These are phyloP conservation scores for Sarcophilus harrisii DNA, from an alignment of 2,797 vertebrate species.

Conservation along the genomic window DNA sequence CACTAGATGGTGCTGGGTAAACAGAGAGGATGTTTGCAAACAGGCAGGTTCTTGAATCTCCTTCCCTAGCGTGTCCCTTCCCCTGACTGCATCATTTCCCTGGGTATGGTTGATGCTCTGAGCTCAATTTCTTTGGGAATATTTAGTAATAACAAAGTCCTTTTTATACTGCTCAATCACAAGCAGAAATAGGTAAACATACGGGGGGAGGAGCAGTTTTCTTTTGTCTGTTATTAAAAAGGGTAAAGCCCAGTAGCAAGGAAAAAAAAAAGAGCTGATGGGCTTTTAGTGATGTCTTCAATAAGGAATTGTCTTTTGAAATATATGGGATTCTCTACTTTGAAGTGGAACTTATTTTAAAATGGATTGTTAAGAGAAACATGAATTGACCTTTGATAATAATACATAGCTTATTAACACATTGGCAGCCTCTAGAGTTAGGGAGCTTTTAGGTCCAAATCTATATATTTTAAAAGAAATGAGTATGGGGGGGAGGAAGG, in stretches of 20 bases:
- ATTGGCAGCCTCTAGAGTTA: slow-evolving; percentile 42
- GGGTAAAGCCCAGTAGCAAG: background rate
- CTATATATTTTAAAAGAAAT: slow-evolving; percentile 60
- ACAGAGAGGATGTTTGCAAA: slow-evolving; percentile 32
- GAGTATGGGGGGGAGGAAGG: background rate
- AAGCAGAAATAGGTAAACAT: slow-evolving; percentile 78
- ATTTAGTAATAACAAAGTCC: slow-evolving; percentile 76
- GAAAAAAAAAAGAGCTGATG: slow-evolving; percentile 51
- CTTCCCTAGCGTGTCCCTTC: background rate
- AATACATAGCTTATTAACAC: slow-evolving; percentile 20
- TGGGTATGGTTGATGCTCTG: slow-evolving; percentile 37
- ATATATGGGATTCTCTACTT: slow-evolving; percentile 39
- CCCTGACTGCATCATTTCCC: background rate
- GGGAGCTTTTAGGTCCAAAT: slow-evolving; percentile 14
- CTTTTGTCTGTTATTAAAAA: slow-evolving; percentile 63
- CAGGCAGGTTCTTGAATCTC: background rate
- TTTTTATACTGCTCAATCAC: slow-evolving; percentile 74
- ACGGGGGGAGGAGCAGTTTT: slow-evolving; percentile 60
- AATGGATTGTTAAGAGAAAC: slow-evolving; percentile 29
- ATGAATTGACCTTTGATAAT: slow-evolving; percentile 63
- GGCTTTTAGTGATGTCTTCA: slow-evolving; percentile 47
- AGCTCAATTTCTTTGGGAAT: slow-evolving; percentile 74
- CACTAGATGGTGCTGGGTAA: slow-evolving; percentile 84
- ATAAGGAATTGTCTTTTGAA: slow-evolving; percentile 77
- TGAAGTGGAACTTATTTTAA: background rate